Evolutionary conservation across 2,113 vertebrate species (phyloP).

Genomic region (Chaetodon trifascialis): DNA sequence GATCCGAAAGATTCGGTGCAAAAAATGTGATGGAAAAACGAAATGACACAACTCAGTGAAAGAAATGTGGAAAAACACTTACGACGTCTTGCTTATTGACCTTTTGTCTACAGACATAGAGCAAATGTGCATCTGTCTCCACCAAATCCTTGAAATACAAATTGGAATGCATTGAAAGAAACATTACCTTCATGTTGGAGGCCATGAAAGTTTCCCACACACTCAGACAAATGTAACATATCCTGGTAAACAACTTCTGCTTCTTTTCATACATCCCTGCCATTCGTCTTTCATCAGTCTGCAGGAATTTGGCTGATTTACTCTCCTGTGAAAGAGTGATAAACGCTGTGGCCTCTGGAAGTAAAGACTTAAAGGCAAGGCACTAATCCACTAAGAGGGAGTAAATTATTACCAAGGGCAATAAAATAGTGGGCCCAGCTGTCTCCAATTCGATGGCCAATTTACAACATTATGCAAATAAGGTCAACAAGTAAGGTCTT

Average conservation of each 20-base stretch:
- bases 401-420: slow-evolving; percentile 75
- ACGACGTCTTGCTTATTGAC: not conserved
- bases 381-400: slow-evolving; percentile 61
- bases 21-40: not conserved
- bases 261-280: slow-evolving; percentile 13
- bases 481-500: slow-evolving; percentile 64
- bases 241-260: slow-evolving; percentile 18
- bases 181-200: not conserved
- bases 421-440: slow-evolving; percentile 71
- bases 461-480: slow-evolving; percentile 80
- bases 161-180: slow-evolving; percentile 23
- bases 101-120: slow-evolving; percentile 8
- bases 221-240: slow-evolving; percentile 6
- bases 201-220: slow-evolving; percentile 4
- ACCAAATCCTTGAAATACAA: slow-evolving; percentile 29
- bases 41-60: not conserved
- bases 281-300: slow-evolving; percentile 33
- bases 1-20: slow-evolving; percentile 40
- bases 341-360: slow-evolving; percentile 55
- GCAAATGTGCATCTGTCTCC: slow-evolving; percentile 8
- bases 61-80: not conserved
- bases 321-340: slow-evolving; percentile 38
- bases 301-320: slow-evolving; percentile 40
- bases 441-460: slow-evolving; percentile 70
- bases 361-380: slow-evolving; percentile 56